Evolutionary conservation across 2,888 invertebrate genomes (phyloP), one percentile per base, ranked within the genome.

Genomic region (Drosophila sordidula): DNA sequence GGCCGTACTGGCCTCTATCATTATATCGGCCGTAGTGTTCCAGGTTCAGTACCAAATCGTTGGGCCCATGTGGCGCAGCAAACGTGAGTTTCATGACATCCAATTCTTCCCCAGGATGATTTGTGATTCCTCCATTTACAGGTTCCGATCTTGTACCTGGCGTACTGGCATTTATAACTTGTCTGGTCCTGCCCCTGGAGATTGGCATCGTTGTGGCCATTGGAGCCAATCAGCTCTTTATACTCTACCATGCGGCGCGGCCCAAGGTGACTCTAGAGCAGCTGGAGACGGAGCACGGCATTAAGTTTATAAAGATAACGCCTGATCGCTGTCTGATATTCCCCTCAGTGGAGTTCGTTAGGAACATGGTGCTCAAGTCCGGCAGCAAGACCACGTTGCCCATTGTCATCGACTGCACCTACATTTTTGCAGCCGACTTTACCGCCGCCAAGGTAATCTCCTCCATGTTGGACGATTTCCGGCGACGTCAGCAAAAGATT

Each of bases 261-360:
- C 97, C 97, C 34, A 96, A 97, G 92, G 95, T 98, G 74, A 94
- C 95, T n/a, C 95, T 97, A 26, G 96, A 97, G 91, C 94, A 95
- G 90, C 93, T 96, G 50, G 94, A 94, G 81, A 93, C 96, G 94
- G 93, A 93, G 69, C 93, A 93, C 42, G 96, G 96, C 59, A 94
- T 94, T 38, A 95, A 96, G 86, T 97, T 96, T 92, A 93, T 97
- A 49, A 95, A 96, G 94, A 93, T 97, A 71, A 97, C 96, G 32
- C 97, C 97, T 8, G 97, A 97, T 92, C 95, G 97, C 73, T 97
- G 97, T 90, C 93, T 98, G 44, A 97, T 97, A 91, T 98, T 97
- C 93, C 97, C 97, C n/a, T 97, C 97, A 0, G 96, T 97, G 67
- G 97, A 97, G 92, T 97, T 97, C 93, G 96, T 98, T 68, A 94